phyloP scores from a whole-genome alignment of 2,888 invertebrate species.

The Spatulosminthurus flaviceps region DNA sequence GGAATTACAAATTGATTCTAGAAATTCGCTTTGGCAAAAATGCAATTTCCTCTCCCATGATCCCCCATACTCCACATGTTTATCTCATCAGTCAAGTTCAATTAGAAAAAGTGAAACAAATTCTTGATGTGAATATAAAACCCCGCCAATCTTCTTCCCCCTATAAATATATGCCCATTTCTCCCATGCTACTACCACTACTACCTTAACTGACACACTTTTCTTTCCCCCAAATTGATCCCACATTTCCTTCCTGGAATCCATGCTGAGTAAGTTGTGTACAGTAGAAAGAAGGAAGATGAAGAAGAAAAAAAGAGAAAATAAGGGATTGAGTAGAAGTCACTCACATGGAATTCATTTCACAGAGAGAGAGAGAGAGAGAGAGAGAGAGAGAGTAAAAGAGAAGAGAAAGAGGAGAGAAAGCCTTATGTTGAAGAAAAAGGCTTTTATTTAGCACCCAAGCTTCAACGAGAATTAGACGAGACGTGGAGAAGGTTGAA shows the following conservation, averaged over 20 bases:
- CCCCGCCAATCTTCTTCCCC: not conserved
- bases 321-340: slow-evolving; percentile 32
- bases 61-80: slow-evolving; percentile 1
- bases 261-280: not conserved
- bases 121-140: not conserved
- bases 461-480: slow-evolving; percentile 26
- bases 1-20: not conserved
- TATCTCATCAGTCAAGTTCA: slow-evolving; percentile 18
- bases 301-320: not conserved
- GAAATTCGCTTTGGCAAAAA: not conserved
- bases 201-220: no score
- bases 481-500: slow-evolving; percentile 38
- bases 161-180: not conserved
- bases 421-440: no score
- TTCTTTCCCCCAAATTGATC: no score
- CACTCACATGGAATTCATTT: slow-evolving; percentile 34
- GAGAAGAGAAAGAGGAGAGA: not conserved
- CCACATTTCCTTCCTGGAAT: no score
- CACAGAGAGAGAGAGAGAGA: not conserved
- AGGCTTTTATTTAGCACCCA: slow-evolving; percentile 16
- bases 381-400: not conserved
- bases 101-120: slow-evolving; percentile 5
- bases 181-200: no score
- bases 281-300: not conserved
- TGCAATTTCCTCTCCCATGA: slow-evolving; percentile 13